These are phyloP conservation scores for Alviniconcha marisindica DNA, from an alignment of 1,140 invertebrate species.

Conservation along the genomic window DNA sequence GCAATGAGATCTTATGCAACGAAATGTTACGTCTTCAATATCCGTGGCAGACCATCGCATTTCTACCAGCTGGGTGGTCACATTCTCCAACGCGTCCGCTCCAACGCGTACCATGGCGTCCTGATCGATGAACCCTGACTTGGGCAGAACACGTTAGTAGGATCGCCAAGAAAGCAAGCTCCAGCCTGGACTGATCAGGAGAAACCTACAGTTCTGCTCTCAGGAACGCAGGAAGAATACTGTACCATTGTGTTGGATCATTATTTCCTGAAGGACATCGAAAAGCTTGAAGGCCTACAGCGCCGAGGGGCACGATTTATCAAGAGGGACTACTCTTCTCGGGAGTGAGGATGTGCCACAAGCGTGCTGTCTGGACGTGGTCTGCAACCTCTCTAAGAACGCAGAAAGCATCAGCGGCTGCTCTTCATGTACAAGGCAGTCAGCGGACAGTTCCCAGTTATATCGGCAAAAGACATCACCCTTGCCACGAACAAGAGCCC, in stretches of 20 bases:
- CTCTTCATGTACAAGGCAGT: constrained; percentile 38
- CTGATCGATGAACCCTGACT: constrained; percentile 25
- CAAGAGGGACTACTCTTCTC: neutral
- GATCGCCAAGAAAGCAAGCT: constrained; percentile 43
- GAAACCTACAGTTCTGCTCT: constrained; percentile 45
- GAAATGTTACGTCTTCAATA: constrained; percentile 1
- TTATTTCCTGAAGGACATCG: constrained; percentile 23
- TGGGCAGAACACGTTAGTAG: constrained; percentile 39
- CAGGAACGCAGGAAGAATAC: constrained; percentile 41
- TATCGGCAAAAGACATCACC: neutral
- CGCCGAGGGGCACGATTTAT: constrained; percentile 41
- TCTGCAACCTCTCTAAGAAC: constrained; percentile 26
- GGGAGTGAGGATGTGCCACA: constrained; percentile 31
- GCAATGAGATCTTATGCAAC: neutral
- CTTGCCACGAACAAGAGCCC: neutral
- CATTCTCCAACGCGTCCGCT: constrained; percentile 44
- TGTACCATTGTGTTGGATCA: constrained; percentile 44
- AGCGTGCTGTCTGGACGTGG: neutral
- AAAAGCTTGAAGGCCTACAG: constrained; percentile 39
- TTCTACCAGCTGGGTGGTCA: constrained; percentile 40
- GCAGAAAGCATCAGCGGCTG: constrained; percentile 26
- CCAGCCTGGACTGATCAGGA: constrained; percentile 44
- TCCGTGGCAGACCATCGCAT: neutral
- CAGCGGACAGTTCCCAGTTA: constrained; percentile 3
- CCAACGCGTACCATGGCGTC: constrained; percentile 44